A percentile compares a stretch with the other conserved stretches of the same genome.
These are phyloP conservation scores for Drosophila lacteicornis DNA, from an alignment of 1,140 invertebrate species.

Conservation along the genomic window DNA sequence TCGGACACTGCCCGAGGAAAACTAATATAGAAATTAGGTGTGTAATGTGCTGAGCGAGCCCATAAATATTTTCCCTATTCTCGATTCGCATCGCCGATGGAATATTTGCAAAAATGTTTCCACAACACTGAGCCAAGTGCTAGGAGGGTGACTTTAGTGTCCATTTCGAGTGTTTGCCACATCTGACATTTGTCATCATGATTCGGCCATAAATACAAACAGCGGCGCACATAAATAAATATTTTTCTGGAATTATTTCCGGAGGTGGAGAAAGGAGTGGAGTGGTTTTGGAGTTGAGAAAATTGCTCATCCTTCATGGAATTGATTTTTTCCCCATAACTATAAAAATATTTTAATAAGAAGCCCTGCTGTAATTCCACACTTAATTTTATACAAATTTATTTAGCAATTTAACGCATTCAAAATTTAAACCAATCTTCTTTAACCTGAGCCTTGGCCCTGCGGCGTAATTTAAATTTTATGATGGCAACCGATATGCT, in stretches of 20 bases:
- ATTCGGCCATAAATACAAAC: constrained; percentile 83
- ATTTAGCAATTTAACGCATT: background rate
- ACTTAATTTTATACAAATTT: background rate
- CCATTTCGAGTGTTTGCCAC: constrained; percentile 77
- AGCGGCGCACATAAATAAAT: constrained; percentile 74
- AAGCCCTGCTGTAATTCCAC: too few relatives aligned
- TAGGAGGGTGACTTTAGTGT: constrained; percentile 56
- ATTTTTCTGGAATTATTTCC: constrained; percentile 48
- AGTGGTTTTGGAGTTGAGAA: background rate
- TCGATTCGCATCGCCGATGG: constrained; percentile 39
- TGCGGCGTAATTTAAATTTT: constrained; percentile 57
- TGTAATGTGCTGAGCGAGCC: constrained; percentile 81
- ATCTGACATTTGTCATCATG: constrained; percentile 82
- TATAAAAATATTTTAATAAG: background rate
- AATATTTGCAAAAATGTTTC: constrained; percentile 79
- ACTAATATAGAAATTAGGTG: constrained; percentile 83
- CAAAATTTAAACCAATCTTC: background rate
- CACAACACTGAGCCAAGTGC: constrained; percentile 23
- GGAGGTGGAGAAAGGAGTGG: background rate
- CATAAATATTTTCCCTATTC: constrained; percentile 72
- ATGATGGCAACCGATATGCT: constrained; percentile 22
- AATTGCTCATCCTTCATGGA: background rate
- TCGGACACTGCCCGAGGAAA: constrained; percentile 52
- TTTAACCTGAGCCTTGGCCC: background rate
- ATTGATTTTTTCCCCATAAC: background rate